Conservation (phyloP, 2,888 invertebrate genomes). For the Cephus nigrinus region DNA sequence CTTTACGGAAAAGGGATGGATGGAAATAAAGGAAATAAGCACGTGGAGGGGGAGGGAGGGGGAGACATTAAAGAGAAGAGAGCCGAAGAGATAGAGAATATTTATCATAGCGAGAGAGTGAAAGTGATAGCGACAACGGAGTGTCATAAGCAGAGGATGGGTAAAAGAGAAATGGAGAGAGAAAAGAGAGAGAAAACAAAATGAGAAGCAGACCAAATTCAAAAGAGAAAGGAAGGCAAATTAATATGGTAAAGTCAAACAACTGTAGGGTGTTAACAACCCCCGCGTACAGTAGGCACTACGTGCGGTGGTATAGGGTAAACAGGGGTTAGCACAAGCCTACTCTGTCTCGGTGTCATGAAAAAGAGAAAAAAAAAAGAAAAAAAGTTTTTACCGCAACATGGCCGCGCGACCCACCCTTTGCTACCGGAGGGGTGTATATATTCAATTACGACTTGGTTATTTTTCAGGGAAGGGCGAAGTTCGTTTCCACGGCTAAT, state of each 20-base stretch:
- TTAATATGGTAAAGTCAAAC: neutral
- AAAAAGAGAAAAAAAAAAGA: neutral
- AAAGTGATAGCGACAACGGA: neutral
- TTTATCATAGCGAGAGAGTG: neutral
- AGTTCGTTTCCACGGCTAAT: constrained; percentile 15
- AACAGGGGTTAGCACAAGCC: neutral
- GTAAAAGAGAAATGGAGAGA: neutral
- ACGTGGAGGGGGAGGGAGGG: neutral
- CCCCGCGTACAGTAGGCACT: neutral
- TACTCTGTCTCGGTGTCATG: neutral
- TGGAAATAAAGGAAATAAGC: neutral
- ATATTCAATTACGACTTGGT: constrained; percentile 24
- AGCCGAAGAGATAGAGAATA: neutral
- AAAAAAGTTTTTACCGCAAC: neutral
- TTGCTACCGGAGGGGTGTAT: neutral
- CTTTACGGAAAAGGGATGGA: too few relatives aligned
- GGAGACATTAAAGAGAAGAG: neutral
- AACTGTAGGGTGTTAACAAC: neutral
- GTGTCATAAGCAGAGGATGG: neutral
- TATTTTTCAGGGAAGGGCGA: neutral
- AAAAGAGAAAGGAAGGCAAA: neutral
- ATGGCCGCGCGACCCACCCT: neutral
- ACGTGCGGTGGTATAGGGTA: neutral
- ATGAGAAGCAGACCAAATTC: neutral
- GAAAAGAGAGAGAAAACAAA: neutral